Conservation (phyloP, 30 jellyfish, hydroid and myxozoan species). For the Rhopilema esculentum region DNA sequence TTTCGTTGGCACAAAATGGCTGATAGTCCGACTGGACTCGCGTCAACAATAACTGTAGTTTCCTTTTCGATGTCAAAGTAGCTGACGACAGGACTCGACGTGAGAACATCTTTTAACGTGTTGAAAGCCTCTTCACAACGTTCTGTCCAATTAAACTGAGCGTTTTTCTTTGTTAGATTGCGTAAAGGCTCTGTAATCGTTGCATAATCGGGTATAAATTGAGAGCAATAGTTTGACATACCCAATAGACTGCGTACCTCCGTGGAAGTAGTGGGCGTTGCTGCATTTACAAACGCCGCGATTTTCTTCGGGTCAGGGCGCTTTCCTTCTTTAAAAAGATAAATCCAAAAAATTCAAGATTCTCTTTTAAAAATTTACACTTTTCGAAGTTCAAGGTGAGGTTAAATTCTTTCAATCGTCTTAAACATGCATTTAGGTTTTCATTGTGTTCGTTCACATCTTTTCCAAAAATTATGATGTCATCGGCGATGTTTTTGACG, state of each 20-base stretch:
- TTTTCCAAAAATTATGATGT: constrained; percentile 18
- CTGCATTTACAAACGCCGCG: constrained; percentile 20
- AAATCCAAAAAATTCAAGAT: constrained; percentile 32
- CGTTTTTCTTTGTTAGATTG: constrained; percentile 28
- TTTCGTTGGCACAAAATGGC: constrained; percentile 27
- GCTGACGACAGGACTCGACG: constrained; percentile 11
- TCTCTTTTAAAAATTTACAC: constrained; percentile 17
- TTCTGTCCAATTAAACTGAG: constrained; percentile 1
- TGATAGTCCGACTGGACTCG: constrained; percentile 62
- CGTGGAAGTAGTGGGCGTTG: constrained; percentile 17
- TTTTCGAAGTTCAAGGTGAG: constrained; percentile 28
- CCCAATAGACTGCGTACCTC: constrained; percentile 50
- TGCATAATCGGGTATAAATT: constrained; percentile 43
- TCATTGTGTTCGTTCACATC: constrained; percentile 1
- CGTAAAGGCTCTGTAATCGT: constrained; percentile 48
- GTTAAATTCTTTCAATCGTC: background rate
- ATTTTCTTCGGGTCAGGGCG: constrained; percentile 44
- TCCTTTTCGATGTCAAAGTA: constrained; percentile 44
- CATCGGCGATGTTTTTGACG: constrained; percentile 4
- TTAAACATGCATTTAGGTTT: constrained; percentile 1
- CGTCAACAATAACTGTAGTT: constrained; percentile 40
- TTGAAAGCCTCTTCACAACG: constrained; percentile 22
- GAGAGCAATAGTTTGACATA: constrained; percentile 36
- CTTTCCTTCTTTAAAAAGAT: constrained; percentile 25
- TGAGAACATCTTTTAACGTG: constrained; percentile 4